Base-by-base conservation (phyloP, 2,888 invertebrate genomes). In the Lithophane socia region DNA sequence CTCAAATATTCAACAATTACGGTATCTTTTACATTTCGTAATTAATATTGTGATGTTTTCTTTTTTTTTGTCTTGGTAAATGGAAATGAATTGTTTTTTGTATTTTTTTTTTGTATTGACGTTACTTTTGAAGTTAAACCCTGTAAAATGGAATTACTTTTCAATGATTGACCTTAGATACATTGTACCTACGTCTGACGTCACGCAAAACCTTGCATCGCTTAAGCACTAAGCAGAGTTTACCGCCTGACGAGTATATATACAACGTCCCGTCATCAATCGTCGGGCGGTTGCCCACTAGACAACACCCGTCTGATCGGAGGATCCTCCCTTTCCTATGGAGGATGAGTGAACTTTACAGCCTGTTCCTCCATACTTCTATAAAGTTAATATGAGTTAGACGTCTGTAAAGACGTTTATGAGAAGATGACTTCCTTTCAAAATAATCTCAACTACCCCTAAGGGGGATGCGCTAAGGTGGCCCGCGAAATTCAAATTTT, bases 1-100 rank as follows among this genome's bases (percentile, higher is more conserved):
- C 65, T 75, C 42, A 77, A 88, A 77, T 74, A 85, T 80, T 88
- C 75, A 87, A 80, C 79, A 82, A 86, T 84, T 82, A 75, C 52
- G 61, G 42, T 70, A 63, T 73, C 42, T 44, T 63, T 77, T 73
- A 77, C 73, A 67, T 76, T 80, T 74, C 29, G 68, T 77, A 67
- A 85, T 87, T 78, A 86, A 78, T 81, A 82, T 80, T 79, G 61
- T 56, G 61, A 67, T 63, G 68, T 71, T 71, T 71, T 67, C 49
- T 78, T 29, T 80, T 71, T 81, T 42, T 56, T 63, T 29, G 29
- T 29, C 56, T 10, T 2, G 18, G 16, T 12, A 49, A 72, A 37
- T 13, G 37, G 29, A 73, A 78, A 65, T 56, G 12, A 9, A 4
- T 21, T 44, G 58, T 63, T 56, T 21, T 3, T 44, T 24, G 44